Evolutionary conservation across 2,113 vertebrate genomes (phyloP).

Genomic region (Clupea harengus): DNA sequence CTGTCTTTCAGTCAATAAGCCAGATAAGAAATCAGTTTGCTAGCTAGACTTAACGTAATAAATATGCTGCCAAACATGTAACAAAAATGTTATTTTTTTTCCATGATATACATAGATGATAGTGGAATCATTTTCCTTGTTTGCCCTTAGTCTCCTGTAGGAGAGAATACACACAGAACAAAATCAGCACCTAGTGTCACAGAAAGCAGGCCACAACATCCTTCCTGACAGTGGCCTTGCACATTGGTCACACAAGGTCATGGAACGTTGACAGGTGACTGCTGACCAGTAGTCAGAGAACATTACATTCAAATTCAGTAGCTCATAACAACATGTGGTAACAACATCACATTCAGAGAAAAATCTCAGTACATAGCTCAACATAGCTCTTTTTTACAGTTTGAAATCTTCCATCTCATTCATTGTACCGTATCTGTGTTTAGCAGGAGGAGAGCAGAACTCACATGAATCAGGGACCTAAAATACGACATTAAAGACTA

Average conservation of each 20-base stretch:
- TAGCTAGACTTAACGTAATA: neutral
- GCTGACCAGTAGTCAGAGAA: too few relatives aligned
- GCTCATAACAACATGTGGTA: neutral
- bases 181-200: neutral
- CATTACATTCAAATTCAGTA: neutral
- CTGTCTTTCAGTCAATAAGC: neutral
- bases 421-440: neutral
- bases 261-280: neutral
- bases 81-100: neutral
- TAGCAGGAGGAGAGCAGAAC: neutral
- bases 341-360: too few relatives aligned
- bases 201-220: neutral
- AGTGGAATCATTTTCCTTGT: neutral
- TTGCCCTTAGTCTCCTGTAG: neutral
- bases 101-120: neutral
- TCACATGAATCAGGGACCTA: neutral
- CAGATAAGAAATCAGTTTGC: neutral
- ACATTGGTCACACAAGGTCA: neutral
- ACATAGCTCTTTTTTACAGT: neutral
- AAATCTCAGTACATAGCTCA: too few relatives aligned
- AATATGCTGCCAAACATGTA: neutral
- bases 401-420: neutral
- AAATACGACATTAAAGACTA: neutral
- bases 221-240: neutral
- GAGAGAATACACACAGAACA: neutral